Evolutionary conservation across 2,113 vertebrate species (phyloP).

Genomic region (Paramormyrops kingsleyae): DNA sequence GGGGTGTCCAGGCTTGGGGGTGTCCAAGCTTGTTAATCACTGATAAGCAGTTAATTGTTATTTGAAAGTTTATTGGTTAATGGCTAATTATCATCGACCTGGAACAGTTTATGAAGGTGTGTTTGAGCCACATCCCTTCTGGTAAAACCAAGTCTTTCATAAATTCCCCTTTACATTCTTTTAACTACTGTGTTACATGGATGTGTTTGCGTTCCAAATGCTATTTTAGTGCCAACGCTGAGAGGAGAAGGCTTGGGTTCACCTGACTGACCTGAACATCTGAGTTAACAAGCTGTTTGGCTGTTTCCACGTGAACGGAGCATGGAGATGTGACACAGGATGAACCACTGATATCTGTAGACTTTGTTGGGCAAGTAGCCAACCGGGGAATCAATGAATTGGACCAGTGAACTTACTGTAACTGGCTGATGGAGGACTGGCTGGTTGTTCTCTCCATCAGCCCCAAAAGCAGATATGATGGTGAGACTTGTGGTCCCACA

Average conservation of each 20-base stretch:
- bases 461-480: neutral
- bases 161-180: neutral
- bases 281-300: neutral
- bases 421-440: neutral
- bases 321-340: neutral
- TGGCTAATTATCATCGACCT: neutral
- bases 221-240: neutral
- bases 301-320: neutral
- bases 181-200: neutral
- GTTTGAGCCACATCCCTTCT: neutral
- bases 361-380: neutral
- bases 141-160: neutral
- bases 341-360: neutral
- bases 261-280: neutral
- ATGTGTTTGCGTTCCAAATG: neutral
- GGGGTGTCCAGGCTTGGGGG: neutral
- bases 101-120: neutral
- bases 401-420: neutral
- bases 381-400: neutral
- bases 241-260: neutral
- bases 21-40: neutral
- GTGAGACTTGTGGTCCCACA: neutral
- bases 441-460: neutral
- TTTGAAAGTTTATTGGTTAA: neutral
- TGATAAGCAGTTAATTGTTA: neutral